Base-by-base conservation (phyloP, 2,113 vertebrate genomes). In the Xyliphius kryptos region DNA sequence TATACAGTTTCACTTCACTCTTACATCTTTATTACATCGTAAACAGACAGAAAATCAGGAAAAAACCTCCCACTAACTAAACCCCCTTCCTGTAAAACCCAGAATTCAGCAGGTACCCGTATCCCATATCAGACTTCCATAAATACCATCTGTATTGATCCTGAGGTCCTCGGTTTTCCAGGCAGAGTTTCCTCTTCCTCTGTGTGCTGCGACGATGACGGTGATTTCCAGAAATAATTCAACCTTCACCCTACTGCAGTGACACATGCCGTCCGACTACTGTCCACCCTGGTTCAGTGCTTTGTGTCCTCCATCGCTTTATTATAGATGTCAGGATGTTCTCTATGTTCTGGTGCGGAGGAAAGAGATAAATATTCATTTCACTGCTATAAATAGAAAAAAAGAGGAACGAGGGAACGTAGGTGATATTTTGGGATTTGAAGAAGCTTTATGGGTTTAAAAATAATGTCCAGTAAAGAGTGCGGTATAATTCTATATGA, bases 101-200 rank as follows among this genome's bases (percentile, higher is more conserved):
- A 47, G 21, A 73, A 66, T 60, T 70, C 65, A 65, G 67, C 67
- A 59, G 61, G n/a, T n/a, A n/a, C n/a, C n/a, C n/a, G n/a, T n/a
- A 74, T 75, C 65, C 46, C 47, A 48, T 63, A 64, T 68, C 68
- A 66, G 40, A 49, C 48, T 60, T 81, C 79, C 77, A 81, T 67
- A 79, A 83, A 85, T 81, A 81, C 46, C 68, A 47, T 32, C 53
- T 9, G 1, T 78, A 83, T 83, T 53, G 83, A 85, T 79, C 72
- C 71, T 54, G 74, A 74, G 62, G 19, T 62, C 68, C 56, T 82
- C 56, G 19, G 64, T 64, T 82, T 82, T 77, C 80, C 77, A 74
- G 69, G 60, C 63, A 66, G 55, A 56, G 40, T 66, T 63, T 68
- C 69, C 65, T 63, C 55, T 68, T 68, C 60, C 66, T 68, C 53